Conservation (phyloP, 1,140 invertebrate species). For the Portunus trituberculatus region DNA sequence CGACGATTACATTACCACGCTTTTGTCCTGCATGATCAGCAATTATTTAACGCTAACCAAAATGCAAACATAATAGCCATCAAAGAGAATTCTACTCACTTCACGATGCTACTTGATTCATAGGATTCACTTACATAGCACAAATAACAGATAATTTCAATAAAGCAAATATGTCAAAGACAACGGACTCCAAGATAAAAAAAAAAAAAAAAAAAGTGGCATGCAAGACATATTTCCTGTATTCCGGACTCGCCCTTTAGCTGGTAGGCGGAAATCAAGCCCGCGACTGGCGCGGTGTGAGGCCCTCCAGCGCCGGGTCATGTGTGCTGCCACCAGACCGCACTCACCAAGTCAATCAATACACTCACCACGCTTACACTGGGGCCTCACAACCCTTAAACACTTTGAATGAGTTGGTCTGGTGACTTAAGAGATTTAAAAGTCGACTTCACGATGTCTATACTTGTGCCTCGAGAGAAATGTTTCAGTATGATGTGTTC, state of each 20-base stretch:
- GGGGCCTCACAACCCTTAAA: neutral
- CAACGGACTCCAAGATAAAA: neutral
- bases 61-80: neutral
- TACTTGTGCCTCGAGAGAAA: neutral
- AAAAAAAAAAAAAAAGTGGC: neutral
- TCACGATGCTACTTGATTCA: no score
- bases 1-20: neutral
- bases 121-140: neutral
- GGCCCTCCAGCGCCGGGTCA: neutral
- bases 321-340: neutral
- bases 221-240: slow-evolving; percentile 4
- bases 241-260: neutral
- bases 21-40: neutral
- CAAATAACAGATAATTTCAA: neutral
- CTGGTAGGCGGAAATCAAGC: neutral
- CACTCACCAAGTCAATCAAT: slow-evolving; percentile 49
- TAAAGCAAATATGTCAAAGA: neutral
- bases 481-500: neutral
- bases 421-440: neutral
- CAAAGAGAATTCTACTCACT: neutral
- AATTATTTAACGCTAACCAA: neutral
- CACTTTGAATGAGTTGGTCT: neutral
- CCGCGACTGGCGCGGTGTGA: neutral
- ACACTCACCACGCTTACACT: slow-evolving; percentile 35
- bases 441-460: neutral